Percentiles rank a stretch among this genome's conserved stretches.
Evolutionary conservation across 2,797 vertebrate species (phyloP).

Genomic region (Morus bassanus): DNA sequence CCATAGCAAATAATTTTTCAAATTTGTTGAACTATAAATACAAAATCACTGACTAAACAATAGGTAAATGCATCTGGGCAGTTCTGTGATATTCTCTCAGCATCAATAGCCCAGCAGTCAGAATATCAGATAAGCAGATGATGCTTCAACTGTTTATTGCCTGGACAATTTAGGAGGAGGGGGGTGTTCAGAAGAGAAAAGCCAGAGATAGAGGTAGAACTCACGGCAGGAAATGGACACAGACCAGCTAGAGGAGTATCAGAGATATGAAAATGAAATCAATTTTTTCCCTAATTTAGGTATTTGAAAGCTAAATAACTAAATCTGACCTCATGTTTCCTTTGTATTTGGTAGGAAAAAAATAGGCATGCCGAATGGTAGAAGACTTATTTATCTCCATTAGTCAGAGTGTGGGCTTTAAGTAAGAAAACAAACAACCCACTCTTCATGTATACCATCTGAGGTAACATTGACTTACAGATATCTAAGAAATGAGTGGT

Average conservation of each 20-base stretch:
- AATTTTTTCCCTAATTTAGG: neutral
- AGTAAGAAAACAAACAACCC: neutral
- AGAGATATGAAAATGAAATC: neutral
- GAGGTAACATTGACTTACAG: neutral
- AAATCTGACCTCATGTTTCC: neutral
- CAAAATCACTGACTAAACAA: neutral
- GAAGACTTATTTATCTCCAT: neutral
- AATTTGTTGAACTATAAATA: neutral
- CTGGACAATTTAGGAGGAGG: neutral
- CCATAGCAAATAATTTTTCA: neutral
- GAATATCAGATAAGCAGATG: neutral
- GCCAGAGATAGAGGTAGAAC: neutral
- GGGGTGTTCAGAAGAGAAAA: neutral
- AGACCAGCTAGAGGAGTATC: neutral
- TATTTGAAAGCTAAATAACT: neutral
- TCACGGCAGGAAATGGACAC: neutral
- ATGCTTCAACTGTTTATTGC: neutral
- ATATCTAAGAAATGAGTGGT: neutral
- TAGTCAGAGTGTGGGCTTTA: neutral
- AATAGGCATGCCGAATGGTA: neutral
- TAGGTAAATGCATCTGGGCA: neutral
- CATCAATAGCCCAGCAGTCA: neutral
- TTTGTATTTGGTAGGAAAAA: neutral
- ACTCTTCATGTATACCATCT: neutral
- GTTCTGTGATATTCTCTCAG: neutral